Evolutionary conservation across 92 coral and sea anemone species (phyloP).

Genomic region (Umimayanthus kanabou): DNA sequence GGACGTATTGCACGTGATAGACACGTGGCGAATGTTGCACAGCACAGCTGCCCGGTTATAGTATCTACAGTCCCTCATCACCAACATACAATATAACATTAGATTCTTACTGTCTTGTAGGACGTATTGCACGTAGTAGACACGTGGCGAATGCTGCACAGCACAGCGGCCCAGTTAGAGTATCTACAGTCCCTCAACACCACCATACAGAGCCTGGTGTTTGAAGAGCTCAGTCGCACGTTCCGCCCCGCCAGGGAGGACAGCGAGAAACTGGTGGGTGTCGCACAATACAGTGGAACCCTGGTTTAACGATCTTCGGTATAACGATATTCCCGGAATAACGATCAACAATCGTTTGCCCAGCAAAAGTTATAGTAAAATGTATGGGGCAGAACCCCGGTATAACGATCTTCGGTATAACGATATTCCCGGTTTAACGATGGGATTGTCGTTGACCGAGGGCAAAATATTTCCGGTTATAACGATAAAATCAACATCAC

Average conservation of each 20-base stretch:
- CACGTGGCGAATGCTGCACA: slow-evolving; percentile 83
- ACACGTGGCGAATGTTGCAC: slow-evolving; percentile 84
- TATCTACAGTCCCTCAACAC: slow-evolving; percentile 64
- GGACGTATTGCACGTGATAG: slow-evolving; percentile 61
- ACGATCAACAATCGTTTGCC: no score
- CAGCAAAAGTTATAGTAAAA: no score
- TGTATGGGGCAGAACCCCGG: no score
- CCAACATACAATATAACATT: no score
- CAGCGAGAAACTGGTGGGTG: slow-evolving; percentile 45
- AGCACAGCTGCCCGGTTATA: slow-evolving; percentile 79
- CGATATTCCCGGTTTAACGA: no score
- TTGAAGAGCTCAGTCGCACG: slow-evolving; percentile 79
- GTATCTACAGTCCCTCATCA: slow-evolving; percentile 64
- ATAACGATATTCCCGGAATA: no score
- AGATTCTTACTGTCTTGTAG: slow-evolving; percentile 33
- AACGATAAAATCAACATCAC: no score
- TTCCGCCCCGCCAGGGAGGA: slow-evolving; percentile 72
- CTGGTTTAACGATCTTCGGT: no score
- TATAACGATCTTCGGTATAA: no score
- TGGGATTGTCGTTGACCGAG: no score
- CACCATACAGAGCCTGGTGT: slow-evolving; percentile 65
- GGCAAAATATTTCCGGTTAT: no score
- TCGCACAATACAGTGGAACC: no score
- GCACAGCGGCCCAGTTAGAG: slow-evolving; percentile 83
- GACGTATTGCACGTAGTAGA: slow-evolving; percentile 58